Base-by-base conservation (phyloP, 2,797 vertebrate species). In the Dermochelys coriacea region DNA sequence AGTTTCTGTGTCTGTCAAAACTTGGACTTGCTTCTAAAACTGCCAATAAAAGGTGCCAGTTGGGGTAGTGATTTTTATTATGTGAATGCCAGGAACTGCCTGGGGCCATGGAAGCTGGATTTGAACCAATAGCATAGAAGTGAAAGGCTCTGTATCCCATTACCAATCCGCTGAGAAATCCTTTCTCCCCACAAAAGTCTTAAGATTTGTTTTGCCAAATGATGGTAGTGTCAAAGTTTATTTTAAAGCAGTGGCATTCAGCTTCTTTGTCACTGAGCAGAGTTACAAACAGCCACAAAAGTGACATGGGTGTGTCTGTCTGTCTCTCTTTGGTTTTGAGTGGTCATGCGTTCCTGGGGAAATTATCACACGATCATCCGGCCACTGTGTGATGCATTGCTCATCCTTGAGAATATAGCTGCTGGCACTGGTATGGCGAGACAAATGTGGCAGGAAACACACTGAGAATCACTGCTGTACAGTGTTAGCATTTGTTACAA, bases 41-140 rank as follows among this genome's bases (percentile, higher is more conserved):
- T 92, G 80, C 71, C 91, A 91, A n/a, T 86, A 94, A 87, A 94
- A 94, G n/a, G 74, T n/a, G 5, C 86, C 41, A 85, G 94, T 89
- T 95, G 82, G 49, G 94, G 57, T 1, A 1, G 57, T 1, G 0
- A 37, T 83, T 93, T 84, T 47, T 91, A 61, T 93, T 88, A 90
- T 15, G 55, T 80, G 75, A 77, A 90, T 74, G 88, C 86, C 91
- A 94, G 41, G 87, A 87, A 94, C 41, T 25, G 74, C 37, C 80
- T 0, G 19, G 77, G 49, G 54, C 64, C 80, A 87, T 52, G 50
- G 47, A 97, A 93, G 82, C 0, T 91, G 81, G 88, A 94, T 50
- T 19, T 52, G 64, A 95, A 94, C 8, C 31, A 92, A 64, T 1
- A 94, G 25, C 57, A 34, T 68, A 91, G 71, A 79, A 91, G 87